Base-by-base conservation (phyloP, 2,113 vertebrate genomes). In the Heterocephalus glaber region DNA sequence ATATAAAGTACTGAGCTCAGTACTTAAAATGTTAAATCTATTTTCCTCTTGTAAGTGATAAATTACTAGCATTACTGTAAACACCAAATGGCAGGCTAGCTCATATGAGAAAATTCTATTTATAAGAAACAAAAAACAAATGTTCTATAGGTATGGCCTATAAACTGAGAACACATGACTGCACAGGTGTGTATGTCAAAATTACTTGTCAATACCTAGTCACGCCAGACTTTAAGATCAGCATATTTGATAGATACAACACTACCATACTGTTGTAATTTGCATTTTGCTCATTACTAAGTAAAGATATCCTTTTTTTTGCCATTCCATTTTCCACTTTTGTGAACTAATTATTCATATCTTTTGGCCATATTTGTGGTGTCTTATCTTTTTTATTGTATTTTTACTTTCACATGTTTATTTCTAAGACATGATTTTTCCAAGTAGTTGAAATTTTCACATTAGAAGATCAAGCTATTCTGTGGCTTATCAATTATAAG, bases 41-140 rank as follows among this genome's bases (percentile, higher is more conserved):
- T 38, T 58, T 89, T 83, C 68, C 49, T 41, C 35, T 77, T 35
- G 56, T 26, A 89, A 95, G 82, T 41, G 49, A 33, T 60, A 66
- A 16, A 95, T 77, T 83, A 83, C 49, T 65, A 92, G 33, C 49
- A 83, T 49, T 76, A 66, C 26, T 83, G 8, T 74, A 95, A 88
- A 84, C 60, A 77, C 9, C n/a, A 61, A 33, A 35, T 83, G 35
- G 60, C 52, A 87, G 49, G 13, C 33, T 74, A 38, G 8, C n/a
- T 74, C 76, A 88, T 60, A 82, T 77, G 38, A 76, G 56, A 92
- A 60, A 83, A 26, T 11, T 26, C 28, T 83, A 83, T 94, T 30
- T 61, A 22, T 30, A 76, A 63, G 47, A 63, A 63, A 54, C 13
- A 61, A 68, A 60, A 20, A 63, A 49, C 6, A 72, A 54, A 54